Evolutionary conservation across 2,113 vertebrate species (phyloP), one percentile per base, ranked within the genome.

Genomic region (Circaetus gallicus): DNA sequence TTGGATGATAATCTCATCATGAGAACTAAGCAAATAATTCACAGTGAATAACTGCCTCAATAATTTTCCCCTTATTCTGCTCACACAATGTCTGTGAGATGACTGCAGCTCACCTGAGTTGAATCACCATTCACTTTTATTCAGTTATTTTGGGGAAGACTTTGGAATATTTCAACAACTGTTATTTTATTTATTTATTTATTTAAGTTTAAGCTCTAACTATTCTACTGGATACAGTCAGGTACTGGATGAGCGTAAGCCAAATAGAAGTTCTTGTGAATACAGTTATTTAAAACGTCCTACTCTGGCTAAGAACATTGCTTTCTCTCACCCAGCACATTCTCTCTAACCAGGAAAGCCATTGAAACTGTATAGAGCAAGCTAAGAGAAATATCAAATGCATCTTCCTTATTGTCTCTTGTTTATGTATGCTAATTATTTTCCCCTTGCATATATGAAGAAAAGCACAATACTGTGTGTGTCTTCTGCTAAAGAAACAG

Each of bases 11-110:
- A 93, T 71, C 36, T 31, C 31, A 65, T 69, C 66, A 91, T 77
- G 90, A 95, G 36, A 85, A 83, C 49, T 55, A 87, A 7, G 5
- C 55, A 91, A 92, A 90, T 50, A 95, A 85, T 77, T 93, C 38
- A 72, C 40, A 82, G 24, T 8, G 5, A 95, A 66, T 77, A n/a
- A 94, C 82, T 87, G 63, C 36, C 43, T 76, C 53, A 65, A 34
- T n/a, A 65, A 3, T 70, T 78, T 91, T 69, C 65, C 29, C 49
- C 16, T 73, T 43, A 56, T 49, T 81, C 53, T 78, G 28, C 47
- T 81, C n/a, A 32, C 34, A 82, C 11, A 42, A 15, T 13, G 6
- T 24, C 78, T 76, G 45, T 76, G 45, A 96, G 45, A 62, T 70
- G 40, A 66, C 25, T 59, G 38, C 55, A 94, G 12, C 43, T 73